A percentile compares a stretch with the other conserved stretches of the same genome.
Conservation (phyloP, 2,888 invertebrate species). For the Morpho achilles region DNA sequence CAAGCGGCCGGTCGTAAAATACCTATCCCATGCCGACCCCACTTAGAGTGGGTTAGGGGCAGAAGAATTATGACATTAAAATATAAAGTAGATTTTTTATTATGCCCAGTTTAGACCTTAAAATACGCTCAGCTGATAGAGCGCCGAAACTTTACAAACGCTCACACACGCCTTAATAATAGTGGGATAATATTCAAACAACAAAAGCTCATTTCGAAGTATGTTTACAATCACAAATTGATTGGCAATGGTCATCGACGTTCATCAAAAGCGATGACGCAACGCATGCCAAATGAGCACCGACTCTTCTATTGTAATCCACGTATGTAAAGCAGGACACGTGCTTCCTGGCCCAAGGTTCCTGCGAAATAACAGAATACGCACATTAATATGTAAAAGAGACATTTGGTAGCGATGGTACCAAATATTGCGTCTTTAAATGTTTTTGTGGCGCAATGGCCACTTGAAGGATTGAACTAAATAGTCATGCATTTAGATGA, state of each 20-base stretch:
- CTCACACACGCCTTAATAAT: no score
- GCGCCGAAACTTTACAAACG: no score
- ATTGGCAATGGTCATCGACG: conserved; percentile 22
- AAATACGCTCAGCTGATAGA: no score
- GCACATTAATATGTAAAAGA: conserved; percentile 17
- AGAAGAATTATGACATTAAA: no score
- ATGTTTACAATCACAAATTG: conserved; percentile 7
- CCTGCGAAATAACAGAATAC: conserved; percentile 34
- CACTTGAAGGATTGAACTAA: no score
- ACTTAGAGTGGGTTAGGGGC: no score
- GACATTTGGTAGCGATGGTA: neutral
- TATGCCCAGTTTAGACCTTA: no score
- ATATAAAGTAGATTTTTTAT: no score
- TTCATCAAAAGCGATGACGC: conserved; percentile 30
- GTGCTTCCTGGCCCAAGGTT: conserved; percentile 45
- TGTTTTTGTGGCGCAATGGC: neutral
- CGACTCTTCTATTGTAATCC: conserved; percentile 43
- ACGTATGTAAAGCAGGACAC: conserved; percentile 50
- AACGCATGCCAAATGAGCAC: conserved; percentile 40
- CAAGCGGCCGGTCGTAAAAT: no score
- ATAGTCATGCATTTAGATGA: no score
- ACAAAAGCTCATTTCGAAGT: conserved; percentile 3
- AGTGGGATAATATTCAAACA: conserved; percentile 6
- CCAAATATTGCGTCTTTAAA: neutral
- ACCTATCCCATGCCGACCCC: no score